A percentile compares a stretch with the other conserved stretches of the same genome.
These are phyloP conservation scores for Cephus spinipes DNA, from an alignment of 2,888 invertebrate species.

Conservation along the genomic window DNA sequence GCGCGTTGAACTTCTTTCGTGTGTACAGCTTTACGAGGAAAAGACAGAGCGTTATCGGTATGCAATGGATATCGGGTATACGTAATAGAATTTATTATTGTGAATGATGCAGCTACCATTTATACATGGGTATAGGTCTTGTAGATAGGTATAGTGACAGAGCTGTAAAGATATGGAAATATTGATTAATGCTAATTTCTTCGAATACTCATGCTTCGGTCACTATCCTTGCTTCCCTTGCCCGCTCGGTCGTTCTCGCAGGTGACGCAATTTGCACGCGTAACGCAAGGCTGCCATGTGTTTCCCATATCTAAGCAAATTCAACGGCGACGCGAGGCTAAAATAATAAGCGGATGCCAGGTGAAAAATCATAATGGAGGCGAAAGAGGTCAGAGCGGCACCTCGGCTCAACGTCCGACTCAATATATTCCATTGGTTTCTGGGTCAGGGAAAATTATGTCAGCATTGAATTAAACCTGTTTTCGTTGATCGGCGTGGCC, in stretches of 20 bases:
- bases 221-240: neutral
- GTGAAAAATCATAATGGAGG: neutral
- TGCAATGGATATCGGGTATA: neutral
- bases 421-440: constrained; percentile 50
- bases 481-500: constrained; percentile 29
- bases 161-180: neutral
- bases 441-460: constrained; percentile 57
- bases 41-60: neutral
- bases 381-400: constrained; percentile 7
- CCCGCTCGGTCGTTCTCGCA: neutral
- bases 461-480: constrained; percentile 50
- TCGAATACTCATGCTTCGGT: neutral
- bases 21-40: neutral
- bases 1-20: neutral
- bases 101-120: neutral
- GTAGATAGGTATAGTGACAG: neutral
- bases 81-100: neutral
- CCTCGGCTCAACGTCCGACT: constrained; percentile 7
- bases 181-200: neutral
- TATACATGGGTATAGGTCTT: too few relatives aligned
- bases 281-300: neutral
- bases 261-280: neutral
- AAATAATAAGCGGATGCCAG: neutral
- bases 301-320: neutral
- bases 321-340: neutral